These are phyloP conservation scores for Urocyon cinereoargenteus DNA, from an alignment of 2,797 vertebrate genomes.

Conservation along the genomic window DNA sequence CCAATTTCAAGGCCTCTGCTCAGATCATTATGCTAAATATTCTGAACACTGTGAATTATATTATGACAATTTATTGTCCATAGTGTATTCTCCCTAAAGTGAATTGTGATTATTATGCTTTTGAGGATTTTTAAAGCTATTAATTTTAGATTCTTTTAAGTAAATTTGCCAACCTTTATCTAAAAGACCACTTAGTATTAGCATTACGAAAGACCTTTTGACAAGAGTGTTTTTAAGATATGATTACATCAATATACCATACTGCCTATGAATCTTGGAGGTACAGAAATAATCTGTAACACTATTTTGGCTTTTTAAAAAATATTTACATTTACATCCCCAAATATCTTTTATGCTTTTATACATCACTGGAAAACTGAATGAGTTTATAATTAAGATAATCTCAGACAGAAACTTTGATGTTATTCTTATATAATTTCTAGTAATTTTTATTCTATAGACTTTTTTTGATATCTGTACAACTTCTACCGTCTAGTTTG, in stretches of 20 bases:
- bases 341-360: conserved; percentile 40
- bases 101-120: conserved; percentile 65
- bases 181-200: conserved; percentile 43
- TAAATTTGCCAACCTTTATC: conserved; percentile 63
- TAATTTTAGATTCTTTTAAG: conserved; percentile 60
- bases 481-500: conserved; percentile 46
- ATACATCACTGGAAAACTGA: conserved; percentile 70
- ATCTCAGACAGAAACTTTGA: conserved; percentile 31
- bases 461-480: conserved; percentile 52
- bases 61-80: conserved; percentile 71
- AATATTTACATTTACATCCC: background rate
- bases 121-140: conserved; percentile 15
- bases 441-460: conserved; percentile 8
- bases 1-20: conserved; percentile 4
- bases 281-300: background rate
- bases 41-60: conserved; percentile 75
- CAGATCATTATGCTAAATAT: conserved; percentile 32
- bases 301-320: conserved; percentile 26
- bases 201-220: conserved; percentile 48
- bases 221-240: conserved; percentile 40
- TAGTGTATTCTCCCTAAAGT: conserved; percentile 75
- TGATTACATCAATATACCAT: background rate
- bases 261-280: conserved; percentile 19
- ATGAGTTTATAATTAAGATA: conserved; percentile 75
- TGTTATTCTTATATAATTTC: conserved; percentile 37